These are phyloP conservation scores for Venturia canescens DNA, from an alignment of 1,140 invertebrate species.

Conservation along the genomic window DNA sequence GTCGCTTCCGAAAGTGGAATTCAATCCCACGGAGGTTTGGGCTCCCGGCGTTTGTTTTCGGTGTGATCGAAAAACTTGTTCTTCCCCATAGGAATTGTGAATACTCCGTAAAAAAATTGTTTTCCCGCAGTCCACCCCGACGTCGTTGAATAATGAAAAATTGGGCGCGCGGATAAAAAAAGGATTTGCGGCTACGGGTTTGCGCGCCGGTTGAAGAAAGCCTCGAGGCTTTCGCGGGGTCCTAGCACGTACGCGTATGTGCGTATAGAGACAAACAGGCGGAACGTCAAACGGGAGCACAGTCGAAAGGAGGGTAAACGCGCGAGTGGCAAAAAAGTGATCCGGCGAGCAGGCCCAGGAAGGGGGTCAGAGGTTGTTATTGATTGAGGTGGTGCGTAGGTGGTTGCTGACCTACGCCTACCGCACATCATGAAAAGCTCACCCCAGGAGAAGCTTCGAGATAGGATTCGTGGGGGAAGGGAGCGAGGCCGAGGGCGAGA, in stretches of 20 bases:
- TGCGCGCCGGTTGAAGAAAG: neutral
- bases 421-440: conserved; percentile 50
- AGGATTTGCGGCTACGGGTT: neutral
- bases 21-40: no score
- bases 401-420: conserved; percentile 74
- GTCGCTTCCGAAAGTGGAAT: no score
- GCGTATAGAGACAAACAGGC: neutral
- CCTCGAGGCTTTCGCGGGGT: neutral
- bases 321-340: neutral
- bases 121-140: no score
- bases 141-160: no score
- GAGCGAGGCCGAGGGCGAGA: neutral
- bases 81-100: no score
- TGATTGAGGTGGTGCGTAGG: conserved; percentile 66
- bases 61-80: no score
- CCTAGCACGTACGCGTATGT: neutral
- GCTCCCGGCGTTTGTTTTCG: no score
- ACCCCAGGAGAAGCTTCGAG: neutral
- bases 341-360: neutral
- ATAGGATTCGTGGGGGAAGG: neutral
- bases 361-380: conserved; percentile 51
- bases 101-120: no score
- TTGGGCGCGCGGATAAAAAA: no score
- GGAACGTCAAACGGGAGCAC: neutral
- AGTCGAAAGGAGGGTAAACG: conserved; percentile 7